Evolutionary conservation across 2,888 invertebrate species (phyloP), one percentile per base, ranked within the genome.

Genomic region (Noctua pronuba): DNA sequence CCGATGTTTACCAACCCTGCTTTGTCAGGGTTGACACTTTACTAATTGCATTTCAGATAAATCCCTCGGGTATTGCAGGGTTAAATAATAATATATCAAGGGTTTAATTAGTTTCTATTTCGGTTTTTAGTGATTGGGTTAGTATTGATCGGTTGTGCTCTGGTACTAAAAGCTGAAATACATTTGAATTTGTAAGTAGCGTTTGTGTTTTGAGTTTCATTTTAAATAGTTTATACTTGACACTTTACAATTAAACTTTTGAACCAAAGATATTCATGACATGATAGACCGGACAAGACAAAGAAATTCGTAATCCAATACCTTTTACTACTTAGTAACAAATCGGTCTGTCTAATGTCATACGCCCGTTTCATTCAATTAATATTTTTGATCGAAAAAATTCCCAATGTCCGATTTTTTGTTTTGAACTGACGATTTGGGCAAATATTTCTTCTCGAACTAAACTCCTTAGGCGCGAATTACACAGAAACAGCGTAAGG

Each of bases 41-140:
- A 77, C 86, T 85, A 86, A 85, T 85, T 85, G 86, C 83, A 83
- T 83, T 86, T 80, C 73, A 76, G 68, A 65, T 83, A 72, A 80
- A 86, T 73, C 86, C 83, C 65, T 8, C 28, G 35, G 62, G 73
- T 44, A 79, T 64, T 67, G 69, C 75, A 64, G 62, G 83, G 65
- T 75, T 78, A 79, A 81, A 83, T 82, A 58, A 85, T 83, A 69
- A 73, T 77, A 67, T 83, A 41, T 82, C 49, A 72, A 67, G 58
- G 62, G 60, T 67, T 75, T 78, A 58, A 72, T 77, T 60, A n/a
- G 72, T 80, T 60, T 70, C 64, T 65, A 55, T 85, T 58, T 62
- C 41, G n/a, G 79, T 68, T 73, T 69, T 62, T 80, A 68, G 52
- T 62, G 69, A 84, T 68, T 70, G 66, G 74, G 21, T 84, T 75